A percentile compares a stretch with the other conserved stretches of the same genome.
Evolutionary conservation across 1,140 invertebrate species (phyloP).

Genomic region (Euura lappo): DNA sequence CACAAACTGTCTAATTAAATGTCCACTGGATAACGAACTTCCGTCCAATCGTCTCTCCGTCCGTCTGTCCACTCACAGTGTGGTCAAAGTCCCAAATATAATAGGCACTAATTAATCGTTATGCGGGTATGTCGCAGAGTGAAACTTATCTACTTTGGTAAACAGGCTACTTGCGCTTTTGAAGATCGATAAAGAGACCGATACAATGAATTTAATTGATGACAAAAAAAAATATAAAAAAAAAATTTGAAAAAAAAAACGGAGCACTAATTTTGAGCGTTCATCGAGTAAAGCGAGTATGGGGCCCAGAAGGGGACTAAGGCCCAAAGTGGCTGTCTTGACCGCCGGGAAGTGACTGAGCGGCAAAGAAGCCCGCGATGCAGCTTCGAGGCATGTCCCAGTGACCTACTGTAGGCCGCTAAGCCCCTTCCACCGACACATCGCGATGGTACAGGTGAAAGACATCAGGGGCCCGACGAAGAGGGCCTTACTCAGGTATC

Average conservation of each 20-base stretch:
- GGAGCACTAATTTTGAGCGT: constrained; percentile 16
- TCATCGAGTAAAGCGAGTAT: constrained; percentile 33
- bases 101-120: too few relatives aligned
- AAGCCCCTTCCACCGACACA: constrained; percentile 24
- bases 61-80: not conserved
- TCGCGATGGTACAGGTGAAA: constrained; percentile 10
- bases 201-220: too few relatives aligned
- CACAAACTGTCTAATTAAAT: constrained; percentile 5
- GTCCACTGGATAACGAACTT: constrained; percentile 1
- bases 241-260: not conserved
- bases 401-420: constrained; percentile 54
- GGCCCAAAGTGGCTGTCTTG: constrained; percentile 49
- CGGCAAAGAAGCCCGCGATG: constrained; percentile 42
- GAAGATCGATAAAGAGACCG: not conserved
- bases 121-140: too few relatives aligned
- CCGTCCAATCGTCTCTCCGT: not conserved
- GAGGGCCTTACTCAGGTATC: not conserved
- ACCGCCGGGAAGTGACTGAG: constrained; percentile 51
- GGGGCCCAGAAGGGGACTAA: constrained; percentile 21
- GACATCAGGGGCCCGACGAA: constrained; percentile 8
- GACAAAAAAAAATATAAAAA: not conserved
- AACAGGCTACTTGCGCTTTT: constrained; percentile 11
- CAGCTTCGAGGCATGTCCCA: constrained; percentile 53
- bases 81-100: not conserved
- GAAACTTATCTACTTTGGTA: too few relatives aligned